Conservation (phyloP, 2,113 vertebrate species). For the Sterna hirundo region DNA sequence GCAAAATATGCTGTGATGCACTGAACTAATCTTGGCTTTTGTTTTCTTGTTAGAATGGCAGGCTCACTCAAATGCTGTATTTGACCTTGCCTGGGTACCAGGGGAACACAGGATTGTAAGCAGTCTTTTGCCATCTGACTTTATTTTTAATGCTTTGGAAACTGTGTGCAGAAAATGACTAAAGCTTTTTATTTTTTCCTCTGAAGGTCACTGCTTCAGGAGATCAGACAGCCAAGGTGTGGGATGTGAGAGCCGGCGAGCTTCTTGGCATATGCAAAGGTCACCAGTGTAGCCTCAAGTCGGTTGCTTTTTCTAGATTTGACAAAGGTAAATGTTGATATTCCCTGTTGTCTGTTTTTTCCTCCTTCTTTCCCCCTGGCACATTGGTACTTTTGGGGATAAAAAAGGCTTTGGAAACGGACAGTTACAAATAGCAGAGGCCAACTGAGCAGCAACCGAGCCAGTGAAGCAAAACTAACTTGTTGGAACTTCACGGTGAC, state of each 20-base stretch:
- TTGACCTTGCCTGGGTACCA: conserved; percentile 96
- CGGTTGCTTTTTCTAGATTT: conserved; percentile 88
- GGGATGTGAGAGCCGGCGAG: conserved; percentile 89
- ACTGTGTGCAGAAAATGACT: not conserved
- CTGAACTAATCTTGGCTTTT: conserved; percentile 10
- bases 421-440: not conserved
- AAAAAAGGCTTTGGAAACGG: not conserved
- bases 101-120: conserved; percentile 89
- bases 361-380: not conserved
- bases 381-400: not conserved
- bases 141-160: conserved; percentile 18
- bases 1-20: not conserved
- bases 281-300: conserved; percentile 97
- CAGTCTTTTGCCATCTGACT: not conserved
- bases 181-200: conserved; percentile 2
- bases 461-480: not conserved
- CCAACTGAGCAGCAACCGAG: not conserved
- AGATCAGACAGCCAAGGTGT: conserved; percentile 93
- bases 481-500: not conserved
- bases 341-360: not conserved
- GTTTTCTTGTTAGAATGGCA: conserved; percentile 86
- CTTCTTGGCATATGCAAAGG: conserved; percentile 91
- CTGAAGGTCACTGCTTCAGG: conserved; percentile 94
- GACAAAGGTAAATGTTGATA: conserved; percentile 83
- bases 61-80: conserved; percentile 95